These are phyloP conservation scores for Drosophila bipectinata DNA, from an alignment of 1,140 invertebrate species.

Conservation along the genomic window DNA sequence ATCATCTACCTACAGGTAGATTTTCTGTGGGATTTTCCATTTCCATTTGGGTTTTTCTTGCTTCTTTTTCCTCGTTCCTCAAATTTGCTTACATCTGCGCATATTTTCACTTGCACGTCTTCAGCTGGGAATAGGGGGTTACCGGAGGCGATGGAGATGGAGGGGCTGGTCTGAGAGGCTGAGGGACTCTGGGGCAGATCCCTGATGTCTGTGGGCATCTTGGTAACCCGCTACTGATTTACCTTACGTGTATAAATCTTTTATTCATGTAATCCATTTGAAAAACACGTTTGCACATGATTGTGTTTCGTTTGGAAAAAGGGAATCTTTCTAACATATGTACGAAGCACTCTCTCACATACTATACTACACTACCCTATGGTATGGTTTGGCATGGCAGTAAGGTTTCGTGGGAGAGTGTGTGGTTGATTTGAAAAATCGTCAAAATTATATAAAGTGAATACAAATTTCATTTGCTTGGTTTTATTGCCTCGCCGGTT, in stretches of 20 bases:
- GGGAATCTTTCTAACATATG: slow-evolving; percentile 51
- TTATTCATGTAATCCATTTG: slow-evolving; percentile 83
- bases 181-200: slow-evolving; percentile 4
- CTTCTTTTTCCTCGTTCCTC: slow-evolving; percentile 7
- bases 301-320: slow-evolving; percentile 71
- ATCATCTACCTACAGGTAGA: slow-evolving; percentile 38
- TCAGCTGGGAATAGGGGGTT: slow-evolving; percentile 16
- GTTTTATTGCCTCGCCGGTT: slow-evolving; percentile 66
- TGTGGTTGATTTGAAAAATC: slow-evolving; percentile 76
- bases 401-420: slow-evolving; percentile 2
- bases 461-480: slow-evolving; percentile 80
- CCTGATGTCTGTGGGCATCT: slow-evolving; percentile 50
- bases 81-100: slow-evolving; percentile 77
- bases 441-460: slow-evolving; percentile 81
- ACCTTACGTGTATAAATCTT: slow-evolving; percentile 81
- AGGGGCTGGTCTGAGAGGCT: background rate
- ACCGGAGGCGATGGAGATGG: background rate
- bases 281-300: slow-evolving; percentile 81
- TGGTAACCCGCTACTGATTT: slow-evolving; percentile 80
- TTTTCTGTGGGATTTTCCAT: slow-evolving; percentile 54
- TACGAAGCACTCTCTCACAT: background rate
- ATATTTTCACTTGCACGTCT: slow-evolving; percentile 76
- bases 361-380: too few relatives aligned
- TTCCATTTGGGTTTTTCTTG: slow-evolving; percentile 46
- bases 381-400: background rate